Percentiles rank a stretch among this genome's conserved stretches.
Evolutionary conservation across 1,140 invertebrate genomes (phyloP).

Genomic region (Dendroctonus ponderosae): DNA sequence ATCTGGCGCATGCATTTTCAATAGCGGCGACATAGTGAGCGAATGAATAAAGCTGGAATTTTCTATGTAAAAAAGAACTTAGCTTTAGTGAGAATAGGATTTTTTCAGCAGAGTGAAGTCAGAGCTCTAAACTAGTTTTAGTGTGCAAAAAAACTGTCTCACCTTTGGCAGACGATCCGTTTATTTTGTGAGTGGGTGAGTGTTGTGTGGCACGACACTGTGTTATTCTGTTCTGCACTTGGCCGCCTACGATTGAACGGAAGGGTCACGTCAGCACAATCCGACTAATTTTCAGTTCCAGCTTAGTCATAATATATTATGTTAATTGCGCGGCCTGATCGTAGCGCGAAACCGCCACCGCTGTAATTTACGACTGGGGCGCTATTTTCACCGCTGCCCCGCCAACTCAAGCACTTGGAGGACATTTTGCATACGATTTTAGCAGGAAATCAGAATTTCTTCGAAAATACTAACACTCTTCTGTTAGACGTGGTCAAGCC

Average conservation of each 20-base stretch:
- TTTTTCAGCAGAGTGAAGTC: neutral
- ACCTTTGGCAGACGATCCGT: neutral
- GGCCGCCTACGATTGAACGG: slow-evolving; percentile 34
- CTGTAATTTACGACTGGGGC: slow-evolving; percentile 41
- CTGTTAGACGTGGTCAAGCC: too few relatives aligned
- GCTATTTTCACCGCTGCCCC: slow-evolving; percentile 20
- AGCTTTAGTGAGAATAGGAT: too few relatives aligned
- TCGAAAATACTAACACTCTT: too few relatives aligned
- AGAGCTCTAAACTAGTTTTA: neutral
- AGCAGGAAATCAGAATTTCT: too few relatives aligned
- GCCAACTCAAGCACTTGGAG: neutral
- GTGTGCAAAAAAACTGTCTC: neutral
- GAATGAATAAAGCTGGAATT: too few relatives aligned
- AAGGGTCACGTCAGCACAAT: slow-evolving; percentile 40
- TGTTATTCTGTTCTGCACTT: slow-evolving; percentile 7
- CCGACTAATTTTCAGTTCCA: slow-evolving; percentile 42
- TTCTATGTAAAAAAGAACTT: too few relatives aligned
- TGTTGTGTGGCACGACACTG: neutral
- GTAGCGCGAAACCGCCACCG: slow-evolving; percentile 36
- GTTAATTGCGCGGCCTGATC: slow-evolving; percentile 44
- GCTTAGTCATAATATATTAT: slow-evolving; percentile 46
- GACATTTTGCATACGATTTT: too few relatives aligned
- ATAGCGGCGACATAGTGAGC: neutral
- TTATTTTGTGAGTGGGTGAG: neutral
- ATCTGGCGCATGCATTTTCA: neutral